Conservation (phyloP, 2,113 vertebrate genomes). For the Sinocyclocheilus anshuiensis region DNA sequence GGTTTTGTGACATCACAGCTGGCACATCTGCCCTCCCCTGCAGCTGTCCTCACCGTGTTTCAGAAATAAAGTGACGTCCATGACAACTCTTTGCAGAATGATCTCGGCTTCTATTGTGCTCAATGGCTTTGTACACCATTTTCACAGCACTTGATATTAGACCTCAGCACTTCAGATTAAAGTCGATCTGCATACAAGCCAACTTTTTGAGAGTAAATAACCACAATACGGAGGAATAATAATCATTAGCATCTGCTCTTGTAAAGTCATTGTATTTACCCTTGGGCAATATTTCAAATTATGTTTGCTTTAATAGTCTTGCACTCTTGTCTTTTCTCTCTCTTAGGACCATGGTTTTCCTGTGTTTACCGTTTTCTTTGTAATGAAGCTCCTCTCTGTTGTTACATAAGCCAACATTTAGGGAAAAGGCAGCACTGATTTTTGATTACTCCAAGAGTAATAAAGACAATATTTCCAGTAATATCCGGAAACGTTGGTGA, state of each 20-base stretch:
- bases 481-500: background rate
- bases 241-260: slow-evolving; percentile 24
- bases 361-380: slow-evolving; percentile 25
- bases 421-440: background rate
- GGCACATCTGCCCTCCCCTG: background rate
- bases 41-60: background rate
- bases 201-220: background rate
- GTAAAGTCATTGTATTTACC: slow-evolving; percentile 29
- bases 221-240: background rate
- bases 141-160: slow-evolving; percentile 6
- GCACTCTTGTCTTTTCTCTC: slow-evolving; percentile 6
- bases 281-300: slow-evolving; percentile 22
- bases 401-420: slow-evolving; percentile 15
- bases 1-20: slow-evolving; percentile 7
- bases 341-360: slow-evolving; percentile 10
- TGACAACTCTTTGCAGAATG: background rate
- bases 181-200: background rate
- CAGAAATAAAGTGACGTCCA: background rate
- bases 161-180: background rate
- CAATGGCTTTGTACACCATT: background rate
- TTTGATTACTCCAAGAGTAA: slow-evolving; percentile 7
- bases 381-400: background rate
- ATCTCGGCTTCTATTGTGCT: background rate
- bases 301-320: slow-evolving; percentile 37
- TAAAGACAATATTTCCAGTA: slow-evolving; percentile 16